phyloP scores from a whole-genome alignment of 2,113 vertebrate genomes.

The Psittacara wagleri region DNA sequence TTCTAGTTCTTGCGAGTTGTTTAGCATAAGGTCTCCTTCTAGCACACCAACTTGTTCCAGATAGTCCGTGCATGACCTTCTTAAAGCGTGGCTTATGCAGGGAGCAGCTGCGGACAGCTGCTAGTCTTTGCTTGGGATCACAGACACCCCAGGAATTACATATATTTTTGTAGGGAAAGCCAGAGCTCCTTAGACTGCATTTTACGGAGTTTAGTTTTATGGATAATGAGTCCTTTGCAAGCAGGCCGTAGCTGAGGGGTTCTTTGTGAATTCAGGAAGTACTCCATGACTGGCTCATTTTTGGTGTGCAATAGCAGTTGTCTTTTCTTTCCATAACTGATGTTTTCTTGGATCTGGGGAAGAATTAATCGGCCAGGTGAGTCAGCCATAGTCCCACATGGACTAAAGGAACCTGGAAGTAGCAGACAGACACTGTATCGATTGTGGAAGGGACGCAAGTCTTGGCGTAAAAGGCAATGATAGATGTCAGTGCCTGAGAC shows the following conservation, averaged over 20 bases:
- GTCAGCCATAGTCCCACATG: neutral
- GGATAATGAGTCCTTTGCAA: neutral
- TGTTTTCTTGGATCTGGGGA: neutral
- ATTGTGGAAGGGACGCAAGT: neutral
- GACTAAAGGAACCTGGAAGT: neutral
- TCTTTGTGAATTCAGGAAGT: neutral
- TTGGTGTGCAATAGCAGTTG: neutral
- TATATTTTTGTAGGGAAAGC: neutral
- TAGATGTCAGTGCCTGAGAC: neutral
- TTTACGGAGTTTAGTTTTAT: neutral
- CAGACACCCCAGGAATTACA: neutral
- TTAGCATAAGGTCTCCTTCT: neutral
- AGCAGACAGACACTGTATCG: neutral
- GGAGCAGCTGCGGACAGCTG: constrained; percentile 30
- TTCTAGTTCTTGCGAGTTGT: neutral
- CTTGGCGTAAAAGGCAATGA: neutral
- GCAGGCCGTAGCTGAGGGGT: neutral
- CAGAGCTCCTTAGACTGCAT: neutral
- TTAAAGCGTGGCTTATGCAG: neutral
- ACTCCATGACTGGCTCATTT: neutral
- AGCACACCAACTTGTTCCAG: neutral
- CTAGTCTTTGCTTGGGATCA: neutral
- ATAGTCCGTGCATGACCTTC: neutral
- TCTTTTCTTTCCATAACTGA: neutral
- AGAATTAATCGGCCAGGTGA: neutral